phyloP scores from a whole-genome alignment of 2,113 vertebrate species.

The Pseudopipra pipra region DNA sequence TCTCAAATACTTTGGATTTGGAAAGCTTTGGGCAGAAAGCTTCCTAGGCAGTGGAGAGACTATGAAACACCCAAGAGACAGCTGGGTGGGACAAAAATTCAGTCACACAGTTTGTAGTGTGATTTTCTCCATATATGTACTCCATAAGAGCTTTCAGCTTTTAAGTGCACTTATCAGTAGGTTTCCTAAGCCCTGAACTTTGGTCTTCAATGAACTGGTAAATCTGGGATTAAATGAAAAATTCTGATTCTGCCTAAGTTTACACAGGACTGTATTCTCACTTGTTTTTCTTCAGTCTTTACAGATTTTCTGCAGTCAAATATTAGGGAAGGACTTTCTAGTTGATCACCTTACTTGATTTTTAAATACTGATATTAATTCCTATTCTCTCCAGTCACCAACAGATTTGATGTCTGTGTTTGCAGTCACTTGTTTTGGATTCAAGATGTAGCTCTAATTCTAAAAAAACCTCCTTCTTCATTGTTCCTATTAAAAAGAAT shows the following conservation, averaged over 20 bases:
- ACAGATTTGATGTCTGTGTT: not conserved
- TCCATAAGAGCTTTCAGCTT: not conserved
- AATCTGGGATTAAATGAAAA: constrained; percentile 1
- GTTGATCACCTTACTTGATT: not conserved
- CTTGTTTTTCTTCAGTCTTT: not conserved
- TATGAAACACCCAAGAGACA: not conserved
- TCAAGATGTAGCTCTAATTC: not conserved
- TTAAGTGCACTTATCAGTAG: not conserved
- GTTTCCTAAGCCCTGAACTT: not conserved
- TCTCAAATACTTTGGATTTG: not conserved
- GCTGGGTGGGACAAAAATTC: not conserved
- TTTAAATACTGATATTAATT: not conserved
- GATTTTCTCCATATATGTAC: not conserved
- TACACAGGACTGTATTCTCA: not conserved
- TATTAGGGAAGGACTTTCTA: not conserved
- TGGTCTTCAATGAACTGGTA: not conserved
- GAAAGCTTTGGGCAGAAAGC: not conserved
- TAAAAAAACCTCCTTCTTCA: not conserved
- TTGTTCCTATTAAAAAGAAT: not conserved
- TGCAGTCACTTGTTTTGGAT: not conserved
- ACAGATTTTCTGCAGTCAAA: not conserved
- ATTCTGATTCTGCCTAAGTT: not conserved
- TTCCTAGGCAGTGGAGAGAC: not conserved
- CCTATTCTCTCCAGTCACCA: not conserved
- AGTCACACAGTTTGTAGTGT: not conserved